Evolutionary conservation across 2,888 invertebrate species (phyloP), one percentile per base, ranked within the genome.

Genomic region (Clivina fossor): DNA sequence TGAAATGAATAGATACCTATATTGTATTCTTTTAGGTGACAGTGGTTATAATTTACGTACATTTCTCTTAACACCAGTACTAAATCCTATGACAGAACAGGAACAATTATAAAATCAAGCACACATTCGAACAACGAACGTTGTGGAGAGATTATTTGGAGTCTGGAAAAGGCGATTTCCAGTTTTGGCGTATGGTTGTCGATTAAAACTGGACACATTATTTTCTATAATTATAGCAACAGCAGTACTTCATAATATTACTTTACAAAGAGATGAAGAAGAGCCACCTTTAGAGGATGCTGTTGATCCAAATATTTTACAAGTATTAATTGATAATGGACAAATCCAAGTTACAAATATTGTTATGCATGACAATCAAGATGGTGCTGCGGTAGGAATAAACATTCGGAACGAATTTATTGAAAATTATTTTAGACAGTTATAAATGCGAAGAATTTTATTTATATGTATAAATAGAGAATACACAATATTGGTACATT

Each of bases 131-230:
- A 30, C 30, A 30, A 37, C n/a, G 11, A 30, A 30, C 30, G 48
- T 26, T 38, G 30, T 60, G 28, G 59, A 58, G 46, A 19, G 59
- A 18, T n/a, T 37, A 1, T 59, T 56, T 58, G 58, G 58, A 22
- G 44, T 62, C 2, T 61, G 59, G 60, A 62, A 62, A 37, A 4
- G 57, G 19, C 28, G 61, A 13, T 61, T 62, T 51, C 59, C 57
- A 4, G 22, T 38, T 28, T 5, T 56, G 22, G 35, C 30, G 11
- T 30, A 30, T 30, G 30, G 30, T 30, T 11, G 9, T 30, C 30
- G 30, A 3, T 9, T 30, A 30, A 30, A 30, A 30, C n/a, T 30
- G 30, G 30, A 30, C n/a, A 30, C 30, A 30, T 9, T 30, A 30
- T 11, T n/a, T 9, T 9, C 9, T 30, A 30, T 30, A n/a, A 30